Conservation (phyloP, 2,888 invertebrate species). For the Agrochola lychnidis region DNA sequence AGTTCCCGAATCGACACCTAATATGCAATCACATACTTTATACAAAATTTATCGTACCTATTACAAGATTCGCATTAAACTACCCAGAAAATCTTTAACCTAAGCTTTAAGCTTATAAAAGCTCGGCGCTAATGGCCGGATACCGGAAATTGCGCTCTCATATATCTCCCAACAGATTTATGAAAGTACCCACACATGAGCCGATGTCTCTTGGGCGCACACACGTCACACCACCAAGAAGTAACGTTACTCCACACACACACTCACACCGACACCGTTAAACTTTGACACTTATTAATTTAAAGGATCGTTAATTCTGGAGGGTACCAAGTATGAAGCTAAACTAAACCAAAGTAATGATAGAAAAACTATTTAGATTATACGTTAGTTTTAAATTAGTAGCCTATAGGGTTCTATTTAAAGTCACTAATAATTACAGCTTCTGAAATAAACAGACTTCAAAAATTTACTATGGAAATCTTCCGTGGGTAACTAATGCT, state of each 20-base stretch:
- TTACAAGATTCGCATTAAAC: conserved; percentile 91
- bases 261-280: conserved; percentile 70
- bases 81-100: conserved; percentile 91
- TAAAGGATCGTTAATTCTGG: conserved; percentile 87
- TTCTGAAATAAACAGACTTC: conserved; percentile 22
- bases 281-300: conserved; percentile 89
- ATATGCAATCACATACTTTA: conserved; percentile 91
- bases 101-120: conserved; percentile 92
- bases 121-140: conserved; percentile 95
- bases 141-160: conserved; percentile 97
- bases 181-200: conserved; percentile 94
- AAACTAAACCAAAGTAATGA: conserved; percentile 58
- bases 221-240: conserved; percentile 68
- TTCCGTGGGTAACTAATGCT: conserved; percentile 72
- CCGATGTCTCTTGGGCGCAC: conserved; percentile 86
- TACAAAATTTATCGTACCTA: conserved; percentile 90
- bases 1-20: conserved; percentile 89
- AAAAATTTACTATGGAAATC: conserved; percentile 48
- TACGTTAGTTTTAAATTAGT: conserved; percentile 5
- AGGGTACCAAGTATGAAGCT: conserved; percentile 73
- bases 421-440: conserved; percentile 1
- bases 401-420: not conserved
- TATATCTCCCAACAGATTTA: conserved; percentile 97
- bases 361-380: conserved; percentile 56
- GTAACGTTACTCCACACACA: conserved; percentile 69